Base-by-base conservation (phyloP, 2,888 invertebrate genomes). In the Drosophila atroscutellata region DNA sequence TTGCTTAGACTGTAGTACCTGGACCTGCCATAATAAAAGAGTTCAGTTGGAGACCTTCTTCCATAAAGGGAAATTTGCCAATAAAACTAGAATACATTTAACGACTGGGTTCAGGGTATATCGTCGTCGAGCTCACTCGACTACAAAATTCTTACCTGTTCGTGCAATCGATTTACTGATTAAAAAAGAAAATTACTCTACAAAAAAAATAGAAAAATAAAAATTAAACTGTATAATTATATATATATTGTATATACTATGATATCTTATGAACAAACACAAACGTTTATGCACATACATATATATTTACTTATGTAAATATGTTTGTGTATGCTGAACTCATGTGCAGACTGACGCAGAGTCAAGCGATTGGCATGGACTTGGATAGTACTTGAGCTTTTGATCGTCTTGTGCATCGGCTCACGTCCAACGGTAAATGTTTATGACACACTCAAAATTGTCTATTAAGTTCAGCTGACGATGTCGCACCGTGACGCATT, bases 381-480 rank as follows among this genome's bases (percentile, higher is more conserved):
- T 42, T 56, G 42, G 55, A 67, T 61, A 37, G 39, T 37, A 39
- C 50, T 45, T 20, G 45, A 26, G 52, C n/a, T 20, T 67, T 68
- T 37, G 37, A 32, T 32, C 32, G 37, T 30, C 30, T 15, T 59
- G 51, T 24, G 51, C 37, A 34, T 9, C 32, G 54, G 72, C 84
- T 75, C 86, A 86, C 89, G 86, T 89, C 83, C 74, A 82, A 87
- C 85, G 88, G 90, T 86, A 80, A 89, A 86, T 89, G 90, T 85
- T 89, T 87, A 89, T 89, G 88, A 86, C 90, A 62, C 73, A 85
- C 89, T 86, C 75, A 70, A 86, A 89, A 82, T 86, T 86, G 87
- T 89, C 85, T 89, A 86, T 86, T 89, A 87, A 89, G 87, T 89
- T 89, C 83, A 85, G 85, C 85, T 89, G 87, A 84, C 80, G 77